Evolutionary conservation across 2,113 vertebrate genomes (phyloP).

Genomic region (Malurus alboscapulatus): DNA sequence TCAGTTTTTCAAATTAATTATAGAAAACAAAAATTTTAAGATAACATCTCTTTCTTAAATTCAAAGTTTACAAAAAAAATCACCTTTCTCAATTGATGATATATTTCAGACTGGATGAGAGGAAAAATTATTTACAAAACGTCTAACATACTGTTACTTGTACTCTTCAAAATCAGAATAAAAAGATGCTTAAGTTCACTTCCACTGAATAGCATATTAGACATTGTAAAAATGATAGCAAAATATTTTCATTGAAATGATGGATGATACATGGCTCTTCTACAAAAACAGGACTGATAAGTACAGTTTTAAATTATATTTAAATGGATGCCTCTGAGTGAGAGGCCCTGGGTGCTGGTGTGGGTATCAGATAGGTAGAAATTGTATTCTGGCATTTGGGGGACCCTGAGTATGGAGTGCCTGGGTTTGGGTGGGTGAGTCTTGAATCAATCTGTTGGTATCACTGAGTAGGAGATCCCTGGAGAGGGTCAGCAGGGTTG

Average conservation of each 20-base stretch:
- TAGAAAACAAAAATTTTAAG: background rate
- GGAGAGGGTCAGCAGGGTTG: background rate
- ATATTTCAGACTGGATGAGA: background rate
- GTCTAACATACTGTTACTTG: background rate
- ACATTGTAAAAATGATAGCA: background rate
- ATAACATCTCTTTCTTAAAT: background rate
- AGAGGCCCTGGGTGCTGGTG: background rate
- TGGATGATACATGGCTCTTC: background rate
- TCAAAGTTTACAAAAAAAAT: background rate
- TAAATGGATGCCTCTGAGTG: background rate
- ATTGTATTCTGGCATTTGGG: background rate
- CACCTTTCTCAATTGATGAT: background rate
- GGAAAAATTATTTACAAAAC: background rate
- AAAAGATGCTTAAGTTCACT: background rate
- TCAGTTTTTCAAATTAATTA: background rate
- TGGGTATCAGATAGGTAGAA: background rate
- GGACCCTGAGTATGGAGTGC: rapidly evolving
- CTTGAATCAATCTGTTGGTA: background rate
- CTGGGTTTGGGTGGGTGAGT: background rate
- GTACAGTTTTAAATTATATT: background rate
- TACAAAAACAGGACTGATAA: background rate
- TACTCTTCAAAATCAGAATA: background rate
- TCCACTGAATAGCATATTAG: background rate
- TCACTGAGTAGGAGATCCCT: rapidly evolving
- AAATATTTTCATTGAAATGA: background rate